Evolutionary conservation across 2,113 vertebrate species (phyloP).

Genomic region (Tupaia tana): DNA sequence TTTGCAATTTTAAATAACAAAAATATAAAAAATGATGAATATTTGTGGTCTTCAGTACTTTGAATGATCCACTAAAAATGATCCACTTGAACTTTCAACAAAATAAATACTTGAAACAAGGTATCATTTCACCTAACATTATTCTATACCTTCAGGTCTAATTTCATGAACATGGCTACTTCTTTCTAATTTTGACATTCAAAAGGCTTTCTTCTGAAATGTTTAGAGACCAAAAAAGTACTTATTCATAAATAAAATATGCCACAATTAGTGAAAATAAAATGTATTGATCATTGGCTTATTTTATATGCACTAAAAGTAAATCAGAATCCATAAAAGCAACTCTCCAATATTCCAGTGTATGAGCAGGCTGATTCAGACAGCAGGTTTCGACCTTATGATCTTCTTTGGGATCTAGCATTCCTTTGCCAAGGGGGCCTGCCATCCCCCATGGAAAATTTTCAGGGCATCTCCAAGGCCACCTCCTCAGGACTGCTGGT

Average conservation of each 20-base stretch:
- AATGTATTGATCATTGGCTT: background rate
- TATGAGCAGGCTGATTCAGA: background rate
- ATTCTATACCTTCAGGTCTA: background rate
- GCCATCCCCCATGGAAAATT: background rate
- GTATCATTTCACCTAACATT: background rate
- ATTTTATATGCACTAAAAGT: background rate
- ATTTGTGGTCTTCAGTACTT: background rate
- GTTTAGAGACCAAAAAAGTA: background rate
- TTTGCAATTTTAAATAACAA: background rate
- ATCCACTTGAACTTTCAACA: background rate
- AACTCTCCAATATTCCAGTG: background rate
- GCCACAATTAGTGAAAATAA: background rate
- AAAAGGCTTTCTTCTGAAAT: conserved; percentile 9
- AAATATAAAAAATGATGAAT: background rate
- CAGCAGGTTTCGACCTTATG: background rate
- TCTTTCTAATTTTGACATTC: background rate
- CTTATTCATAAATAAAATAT: background rate
- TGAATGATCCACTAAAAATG: background rate
- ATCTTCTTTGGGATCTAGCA: background rate
- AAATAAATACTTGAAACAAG: background rate
- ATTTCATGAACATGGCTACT: background rate
- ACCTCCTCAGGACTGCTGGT: too few species aligned
- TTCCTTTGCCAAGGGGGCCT: background rate
- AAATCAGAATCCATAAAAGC: background rate
- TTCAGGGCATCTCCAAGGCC: background rate